Conservation (phyloP, 2,888 invertebrate species). For the Drosophila emarginata region DNA sequence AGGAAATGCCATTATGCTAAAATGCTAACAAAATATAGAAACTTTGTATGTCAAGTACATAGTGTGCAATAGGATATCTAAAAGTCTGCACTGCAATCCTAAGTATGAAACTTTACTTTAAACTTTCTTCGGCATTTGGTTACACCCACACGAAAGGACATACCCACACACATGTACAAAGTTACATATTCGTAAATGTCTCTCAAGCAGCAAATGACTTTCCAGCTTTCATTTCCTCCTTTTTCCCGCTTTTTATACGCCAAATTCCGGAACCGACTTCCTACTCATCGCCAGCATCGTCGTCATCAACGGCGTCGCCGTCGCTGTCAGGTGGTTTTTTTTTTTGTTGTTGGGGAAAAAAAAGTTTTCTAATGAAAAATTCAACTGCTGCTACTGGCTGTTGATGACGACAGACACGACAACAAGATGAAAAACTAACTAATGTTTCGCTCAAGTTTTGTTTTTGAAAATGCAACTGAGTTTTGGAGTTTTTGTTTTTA, state of each 20-base stretch:
- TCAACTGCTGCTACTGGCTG: slow-evolving; percentile 35
- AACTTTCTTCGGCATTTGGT: slow-evolving; percentile 33
- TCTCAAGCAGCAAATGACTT: slow-evolving; percentile 45
- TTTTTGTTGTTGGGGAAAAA: slow-evolving; percentile 1
- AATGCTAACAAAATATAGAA: too few relatives aligned
- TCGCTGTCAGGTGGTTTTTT: slow-evolving; percentile 35
- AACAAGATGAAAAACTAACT: slow-evolving; percentile 19
- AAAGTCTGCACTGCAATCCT: not conserved
- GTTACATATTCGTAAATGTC: not conserved
- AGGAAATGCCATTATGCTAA: too few relatives aligned
- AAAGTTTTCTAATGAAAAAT: slow-evolving; percentile 68
- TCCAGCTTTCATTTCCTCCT: slow-evolving; percentile 47
- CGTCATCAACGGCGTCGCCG: not conserved
- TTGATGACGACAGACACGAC: slow-evolving; percentile 4
- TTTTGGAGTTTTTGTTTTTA: slow-evolving; percentile 28
- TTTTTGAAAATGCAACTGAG: slow-evolving; percentile 43
- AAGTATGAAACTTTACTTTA: not conserved
- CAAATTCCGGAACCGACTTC: slow-evolving; percentile 23
- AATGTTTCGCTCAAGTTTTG: slow-evolving; percentile 42
- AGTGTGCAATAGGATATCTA: not conserved
- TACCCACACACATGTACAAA: slow-evolving; percentile 1
- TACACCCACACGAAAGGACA: slow-evolving; percentile 9
- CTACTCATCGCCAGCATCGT: slow-evolving; percentile 1
- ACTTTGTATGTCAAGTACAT: too few relatives aligned
- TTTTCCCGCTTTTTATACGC: slow-evolving; percentile 4